Conservation (phyloP, 2,888 invertebrate genomes). For the Cephalotes varians region DNA sequence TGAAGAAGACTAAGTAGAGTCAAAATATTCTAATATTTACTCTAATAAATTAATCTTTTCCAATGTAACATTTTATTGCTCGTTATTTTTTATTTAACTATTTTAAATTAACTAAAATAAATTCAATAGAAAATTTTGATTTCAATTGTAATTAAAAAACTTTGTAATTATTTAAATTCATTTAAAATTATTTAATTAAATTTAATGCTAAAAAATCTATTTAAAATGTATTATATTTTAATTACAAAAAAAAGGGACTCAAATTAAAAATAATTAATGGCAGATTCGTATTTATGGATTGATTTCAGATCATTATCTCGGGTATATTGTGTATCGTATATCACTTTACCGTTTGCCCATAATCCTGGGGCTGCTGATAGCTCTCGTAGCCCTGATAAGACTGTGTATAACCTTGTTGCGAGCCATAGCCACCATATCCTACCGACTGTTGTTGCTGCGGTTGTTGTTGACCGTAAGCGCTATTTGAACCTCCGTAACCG, state of each 20-base stretch:
- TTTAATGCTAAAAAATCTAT: slow-evolving; percentile 18
- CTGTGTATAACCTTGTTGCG: slow-evolving; percentile 82
- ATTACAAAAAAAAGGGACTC: background rate
- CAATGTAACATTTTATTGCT: too few relatives aligned
- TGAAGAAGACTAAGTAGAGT: too few relatives aligned
- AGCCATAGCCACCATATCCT: slow-evolving; percentile 80
- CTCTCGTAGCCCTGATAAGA: slow-evolving; percentile 84
- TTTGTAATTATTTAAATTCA: background rate
- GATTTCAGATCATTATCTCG: background rate
- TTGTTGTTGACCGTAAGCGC: slow-evolving; percentile 80
- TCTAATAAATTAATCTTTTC: too few relatives aligned
- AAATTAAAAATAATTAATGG: background rate
- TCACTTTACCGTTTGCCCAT: slow-evolving; percentile 82
- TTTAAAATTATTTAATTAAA: background rate
- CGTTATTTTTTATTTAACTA: too few relatives aligned
- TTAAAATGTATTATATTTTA: slow-evolving; percentile 10
- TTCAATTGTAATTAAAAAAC: background rate
- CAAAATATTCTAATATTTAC: too few relatives aligned
- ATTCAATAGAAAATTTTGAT: background rate
- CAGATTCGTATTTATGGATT: background rate
- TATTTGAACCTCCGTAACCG: slow-evolving; percentile 81
- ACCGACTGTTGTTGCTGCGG: slow-evolving; percentile 79
- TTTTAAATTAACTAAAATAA: slow-evolving; percentile 24
- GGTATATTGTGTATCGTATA: background rate
- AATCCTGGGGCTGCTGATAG: slow-evolving; percentile 84